phyloP scores from a whole-genome alignment of 2,888 invertebrate species.

The Nineta flava region DNA sequence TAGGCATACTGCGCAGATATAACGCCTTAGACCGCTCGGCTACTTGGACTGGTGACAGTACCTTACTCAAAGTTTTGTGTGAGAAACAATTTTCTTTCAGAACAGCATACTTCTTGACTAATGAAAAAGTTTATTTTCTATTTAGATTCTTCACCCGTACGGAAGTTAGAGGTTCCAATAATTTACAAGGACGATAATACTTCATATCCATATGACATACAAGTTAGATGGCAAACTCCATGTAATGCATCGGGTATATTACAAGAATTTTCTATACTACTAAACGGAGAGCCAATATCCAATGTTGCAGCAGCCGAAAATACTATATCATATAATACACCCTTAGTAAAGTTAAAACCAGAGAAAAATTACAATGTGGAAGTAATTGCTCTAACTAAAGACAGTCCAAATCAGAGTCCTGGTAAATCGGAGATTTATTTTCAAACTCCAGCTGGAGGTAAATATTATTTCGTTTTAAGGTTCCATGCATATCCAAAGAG shows the following conservation, averaged over 20 bases:
- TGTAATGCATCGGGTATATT: not conserved
- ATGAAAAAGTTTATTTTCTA: no score
- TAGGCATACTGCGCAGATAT: no score
- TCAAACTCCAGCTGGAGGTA: slow-evolving; percentile 3
- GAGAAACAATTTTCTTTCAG: no score
- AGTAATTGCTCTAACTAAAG: not conserved
- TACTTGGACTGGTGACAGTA: no score
- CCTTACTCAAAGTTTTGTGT: no score
- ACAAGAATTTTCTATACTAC: not conserved
- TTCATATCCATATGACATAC: not conserved
- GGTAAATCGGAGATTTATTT: not conserved
- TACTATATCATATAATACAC: not conserved
- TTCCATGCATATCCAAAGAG: not conserved
- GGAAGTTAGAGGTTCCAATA: no score
- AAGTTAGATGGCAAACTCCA: not conserved
- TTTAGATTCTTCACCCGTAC: no score
- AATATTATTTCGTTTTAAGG: not conserved
- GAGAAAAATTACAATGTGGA: not conserved
- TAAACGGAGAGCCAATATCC: not conserved
- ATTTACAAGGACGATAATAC: not conserved
- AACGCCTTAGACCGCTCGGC: no score
- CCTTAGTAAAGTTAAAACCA: not conserved
- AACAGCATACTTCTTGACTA: no score
- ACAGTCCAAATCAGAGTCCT: no score
- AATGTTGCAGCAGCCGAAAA: no score